Evolutionary conservation across 2,113 vertebrate genomes (phyloP).

Genomic region (Grus americana): DNA sequence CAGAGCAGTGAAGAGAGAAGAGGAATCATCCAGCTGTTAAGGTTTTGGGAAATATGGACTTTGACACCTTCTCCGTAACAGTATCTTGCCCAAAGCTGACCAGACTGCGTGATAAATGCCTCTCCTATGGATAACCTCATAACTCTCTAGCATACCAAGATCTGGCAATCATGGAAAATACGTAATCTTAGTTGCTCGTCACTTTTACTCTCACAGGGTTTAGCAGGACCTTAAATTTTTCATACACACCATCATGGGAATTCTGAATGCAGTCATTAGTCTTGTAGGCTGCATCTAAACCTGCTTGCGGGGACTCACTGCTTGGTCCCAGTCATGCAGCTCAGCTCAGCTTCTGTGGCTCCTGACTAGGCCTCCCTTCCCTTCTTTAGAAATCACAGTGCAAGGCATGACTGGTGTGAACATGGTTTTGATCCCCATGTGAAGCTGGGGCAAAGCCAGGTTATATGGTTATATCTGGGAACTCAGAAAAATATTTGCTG

Average conservation of each 20-base stretch:
- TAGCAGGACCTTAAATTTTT: background rate
- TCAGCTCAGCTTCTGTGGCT: background rate
- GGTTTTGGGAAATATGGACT: background rate
- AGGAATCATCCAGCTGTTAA: background rate
- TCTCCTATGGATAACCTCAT: background rate
- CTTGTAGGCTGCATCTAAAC: background rate
- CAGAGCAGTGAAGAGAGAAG: background rate
- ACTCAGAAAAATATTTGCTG: background rate
- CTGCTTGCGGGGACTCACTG: background rate
- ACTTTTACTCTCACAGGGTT: background rate
- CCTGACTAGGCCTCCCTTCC: background rate
- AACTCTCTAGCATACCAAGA: background rate
- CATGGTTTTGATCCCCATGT: rapidly evolving
- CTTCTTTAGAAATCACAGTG: background rate
- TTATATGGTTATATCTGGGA: background rate
- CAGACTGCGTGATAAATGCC: background rate
- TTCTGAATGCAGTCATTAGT: background rate
- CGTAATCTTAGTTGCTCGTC: background rate
- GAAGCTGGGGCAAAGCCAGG: background rate
- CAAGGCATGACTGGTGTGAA: background rate
- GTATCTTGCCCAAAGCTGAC: background rate
- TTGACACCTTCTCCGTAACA: background rate
- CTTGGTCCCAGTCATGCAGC: background rate
- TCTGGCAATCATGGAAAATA: background rate
- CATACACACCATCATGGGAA: rapidly evolving